Evolutionary conservation across 2,888 invertebrate species (phyloP).

Genomic region (Synergus umbraculus): DNA sequence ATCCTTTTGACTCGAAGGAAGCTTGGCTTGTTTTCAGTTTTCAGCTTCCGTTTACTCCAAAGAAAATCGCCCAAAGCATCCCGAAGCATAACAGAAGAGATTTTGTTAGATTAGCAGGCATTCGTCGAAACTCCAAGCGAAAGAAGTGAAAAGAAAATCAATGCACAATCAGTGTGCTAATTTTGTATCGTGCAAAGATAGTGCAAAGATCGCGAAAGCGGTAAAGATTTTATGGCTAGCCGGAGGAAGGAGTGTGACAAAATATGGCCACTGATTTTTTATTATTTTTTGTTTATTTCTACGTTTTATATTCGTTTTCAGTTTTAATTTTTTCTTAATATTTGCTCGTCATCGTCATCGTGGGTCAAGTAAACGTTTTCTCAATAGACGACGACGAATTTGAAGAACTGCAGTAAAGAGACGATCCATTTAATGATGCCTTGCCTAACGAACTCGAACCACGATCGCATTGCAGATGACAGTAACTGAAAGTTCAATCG

Average conservation of each 20-base stretch:
- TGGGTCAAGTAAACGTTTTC: not conserved
- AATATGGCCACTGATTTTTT: slow-evolving; percentile 16
- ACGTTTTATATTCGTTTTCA: slow-evolving; percentile 26
- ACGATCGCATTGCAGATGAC: slow-evolving; percentile 64
- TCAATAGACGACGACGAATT: slow-evolving; percentile 7
- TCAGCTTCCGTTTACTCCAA: slow-evolving; percentile 16
- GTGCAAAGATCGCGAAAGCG: not conserved
- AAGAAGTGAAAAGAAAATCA: slow-evolving; percentile 4
- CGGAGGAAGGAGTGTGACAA: not conserved
- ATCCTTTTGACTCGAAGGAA: slow-evolving; percentile 12
- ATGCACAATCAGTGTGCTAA: not conserved
- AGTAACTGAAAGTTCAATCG: slow-evolving; percentile 71
- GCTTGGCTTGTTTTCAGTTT: slow-evolving; percentile 18
- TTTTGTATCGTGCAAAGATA: not conserved
- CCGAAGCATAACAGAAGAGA: slow-evolving; percentile 55
- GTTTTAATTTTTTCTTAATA: slow-evolving; percentile 29
- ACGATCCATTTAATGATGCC: slow-evolving; percentile 68
- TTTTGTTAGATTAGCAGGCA: slow-evolving; percentile 54
- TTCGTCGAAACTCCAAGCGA: slow-evolving; percentile 5
- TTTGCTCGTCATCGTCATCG: not conserved
- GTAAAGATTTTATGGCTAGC: slow-evolving; percentile 24
- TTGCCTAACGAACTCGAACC: slow-evolving; percentile 66
- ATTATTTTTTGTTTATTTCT: slow-evolving; percentile 8
- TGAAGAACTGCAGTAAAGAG: slow-evolving; percentile 67
- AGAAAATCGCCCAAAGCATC: slow-evolving; percentile 44